phyloP scores from a whole-genome alignment of 1,140 invertebrate genomes.

The Micrasema longulum region DNA sequence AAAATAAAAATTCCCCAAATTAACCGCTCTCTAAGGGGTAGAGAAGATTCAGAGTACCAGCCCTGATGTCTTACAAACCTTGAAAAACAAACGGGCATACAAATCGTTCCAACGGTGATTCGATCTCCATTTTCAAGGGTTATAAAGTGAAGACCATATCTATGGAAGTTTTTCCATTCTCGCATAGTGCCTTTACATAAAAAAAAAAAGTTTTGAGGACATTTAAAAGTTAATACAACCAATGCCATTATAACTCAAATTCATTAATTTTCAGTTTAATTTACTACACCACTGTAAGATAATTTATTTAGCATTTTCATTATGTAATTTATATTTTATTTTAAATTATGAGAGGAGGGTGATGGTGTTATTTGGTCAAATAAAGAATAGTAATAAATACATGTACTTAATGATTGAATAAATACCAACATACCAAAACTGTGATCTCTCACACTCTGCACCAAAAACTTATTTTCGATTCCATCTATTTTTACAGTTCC shows the following conservation, averaged over 20 bases:
- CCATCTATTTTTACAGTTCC: constrained; percentile 69
- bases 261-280: neutral
- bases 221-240: too few species aligned
- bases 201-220: too few species aligned
- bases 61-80: constrained; percentile 66
- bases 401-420: too few species aligned
- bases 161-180: constrained; percentile 77
- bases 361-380: too few species aligned
- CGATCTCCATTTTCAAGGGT: constrained; percentile 75
- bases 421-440: constrained; percentile 67
- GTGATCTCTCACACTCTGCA: constrained; percentile 72
- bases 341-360: too few species aligned
- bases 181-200: constrained; percentile 64
- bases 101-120: constrained; percentile 74
- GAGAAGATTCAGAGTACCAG: too few species aligned
- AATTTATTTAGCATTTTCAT: constrained; percentile 2
- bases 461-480: constrained; percentile 62
- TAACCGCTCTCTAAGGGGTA: too few species aligned
- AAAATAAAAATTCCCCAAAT: too few species aligned
- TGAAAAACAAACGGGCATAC: constrained; percentile 71
- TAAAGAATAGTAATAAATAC: too few species aligned
- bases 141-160: constrained; percentile 77
- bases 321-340: constrained; percentile 8
- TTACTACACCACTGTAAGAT: neutral
- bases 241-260: neutral